These are phyloP conservation scores for Puffinus mauretanicus DNA, from an alignment of 2,113 vertebrate species.

Conservation along the genomic window DNA sequence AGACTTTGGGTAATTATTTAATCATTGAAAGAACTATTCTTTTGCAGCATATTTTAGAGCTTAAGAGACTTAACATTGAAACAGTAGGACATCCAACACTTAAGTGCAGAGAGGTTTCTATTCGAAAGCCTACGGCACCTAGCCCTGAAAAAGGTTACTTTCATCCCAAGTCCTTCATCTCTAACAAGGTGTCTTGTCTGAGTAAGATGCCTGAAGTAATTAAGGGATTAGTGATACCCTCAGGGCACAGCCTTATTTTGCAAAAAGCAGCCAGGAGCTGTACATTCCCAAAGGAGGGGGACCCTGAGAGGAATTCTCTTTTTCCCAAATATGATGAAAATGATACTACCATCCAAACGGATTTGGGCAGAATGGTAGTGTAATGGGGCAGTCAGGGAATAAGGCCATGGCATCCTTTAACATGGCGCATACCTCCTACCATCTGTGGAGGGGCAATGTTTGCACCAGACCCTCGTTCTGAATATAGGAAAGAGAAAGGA, in stretches of 20 bases:
- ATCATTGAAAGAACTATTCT: background rate
- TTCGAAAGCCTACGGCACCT: background rate
- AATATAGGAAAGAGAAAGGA: background rate
- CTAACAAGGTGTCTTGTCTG: background rate
- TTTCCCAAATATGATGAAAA: background rate
- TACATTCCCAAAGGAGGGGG: background rate
- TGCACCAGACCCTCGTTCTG: background rate
- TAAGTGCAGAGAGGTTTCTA: background rate
- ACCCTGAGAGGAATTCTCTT: background rate
- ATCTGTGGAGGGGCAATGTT: background rate
- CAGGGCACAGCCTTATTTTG: background rate
- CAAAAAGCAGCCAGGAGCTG: background rate
- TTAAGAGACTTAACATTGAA: background rate
- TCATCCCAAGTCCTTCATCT: background rate
- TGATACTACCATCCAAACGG: accelerated
- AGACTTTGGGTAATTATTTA: background rate
- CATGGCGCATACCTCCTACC: background rate
- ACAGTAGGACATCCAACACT: background rate
- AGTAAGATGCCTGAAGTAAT: background rate
- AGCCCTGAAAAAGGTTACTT: background rate
- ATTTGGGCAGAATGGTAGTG: background rate
- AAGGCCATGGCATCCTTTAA: background rate
- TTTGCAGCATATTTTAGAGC: background rate
- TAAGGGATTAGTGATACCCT: background rate
- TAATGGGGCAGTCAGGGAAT: background rate